Evolutionary conservation across 2,113 vertebrate species (phyloP).

Genomic region (Daphoenositta chrysoptera): DNA sequence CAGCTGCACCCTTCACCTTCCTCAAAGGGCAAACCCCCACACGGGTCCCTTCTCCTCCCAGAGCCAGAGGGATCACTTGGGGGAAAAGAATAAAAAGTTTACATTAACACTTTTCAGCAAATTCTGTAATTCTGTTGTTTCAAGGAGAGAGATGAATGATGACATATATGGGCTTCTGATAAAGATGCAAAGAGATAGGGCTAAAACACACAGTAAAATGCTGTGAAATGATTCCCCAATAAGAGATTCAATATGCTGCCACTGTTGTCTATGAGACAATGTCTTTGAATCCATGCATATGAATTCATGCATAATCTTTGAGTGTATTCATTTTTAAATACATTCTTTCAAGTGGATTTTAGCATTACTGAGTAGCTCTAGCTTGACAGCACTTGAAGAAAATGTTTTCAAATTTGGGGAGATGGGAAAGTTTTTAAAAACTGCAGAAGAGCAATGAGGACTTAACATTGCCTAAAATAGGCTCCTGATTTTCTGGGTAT

Average conservation of each 20-base stretch:
- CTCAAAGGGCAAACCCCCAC: neutral
- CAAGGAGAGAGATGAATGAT: constrained; percentile 34
- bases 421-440: neutral
- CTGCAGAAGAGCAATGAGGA: neutral
- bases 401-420: constrained; percentile 27
- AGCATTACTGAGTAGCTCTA: constrained; percentile 11
- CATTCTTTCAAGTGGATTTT: constrained; percentile 48
- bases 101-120: constrained; percentile 19
- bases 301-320: constrained; percentile 40
- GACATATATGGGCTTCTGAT: constrained; percentile 56
- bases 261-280: constrained; percentile 52
- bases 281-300: constrained; percentile 55
- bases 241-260: constrained; percentile 28
- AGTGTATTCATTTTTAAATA: constrained; percentile 43
- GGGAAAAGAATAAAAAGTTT: neutral
- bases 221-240: constrained; percentile 5
- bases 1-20: neutral
- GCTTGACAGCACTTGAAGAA: constrained; percentile 23
- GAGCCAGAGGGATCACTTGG: neutral
- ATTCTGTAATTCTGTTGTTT: constrained; percentile 22
- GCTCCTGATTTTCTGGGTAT: neutral
- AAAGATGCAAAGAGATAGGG: constrained; percentile 56
- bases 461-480: neutral
- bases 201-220: constrained; percentile 32
- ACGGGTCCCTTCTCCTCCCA: neutral